Base-by-base conservation (phyloP, 2,888 invertebrate genomes). In the Cyrtodaria siliqua region DNA sequence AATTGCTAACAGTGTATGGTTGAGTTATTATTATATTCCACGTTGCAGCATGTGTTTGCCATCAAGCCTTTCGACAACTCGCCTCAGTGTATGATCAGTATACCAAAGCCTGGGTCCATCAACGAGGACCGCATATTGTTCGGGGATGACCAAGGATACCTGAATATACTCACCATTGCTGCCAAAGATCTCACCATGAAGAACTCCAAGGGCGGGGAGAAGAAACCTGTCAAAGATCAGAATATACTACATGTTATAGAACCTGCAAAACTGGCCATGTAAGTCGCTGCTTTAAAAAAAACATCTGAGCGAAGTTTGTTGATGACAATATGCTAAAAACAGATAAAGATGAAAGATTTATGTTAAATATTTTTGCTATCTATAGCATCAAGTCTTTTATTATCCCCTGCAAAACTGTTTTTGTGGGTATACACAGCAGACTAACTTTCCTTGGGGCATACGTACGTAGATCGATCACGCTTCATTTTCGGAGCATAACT, bases 141-240 rank as follows among this genome's bases (percentile, higher is more conserved):
- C 68, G 92, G 92, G 44, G 92, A 92, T 68, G 92, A 92, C 79
- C 90, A 91, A 77, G 92, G 92, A 24, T 90, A 90, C 76, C 79
- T 92, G 42, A 91, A 89, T 77, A 71, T 89, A 24, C 83, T 92
- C 29, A 89, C 87, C 23, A 69, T 92, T 23, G 85, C 88, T 29
- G 84, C 87, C 56, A 89, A 91, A 64, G 92, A 92, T 80, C 84
- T 92, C 42, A 88, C 88, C 4, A 86, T 87, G 71, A 91, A 91
- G 71, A 90, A 90, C 75, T 80, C 88, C 42, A 91, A 90, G 56
- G 88, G 85, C 1, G 86, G 86, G 49, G 86, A 87, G 55, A 79
- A 83, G 24, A 79, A 82, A 59, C 82, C 88, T 0, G 80, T 67
- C 24, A 85, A 85, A 68, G 82, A 83, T 40, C 75, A 85, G 59